phyloP scores from a whole-genome alignment of 2,797 vertebrate species.

The Phalloptychus januarius region DNA sequence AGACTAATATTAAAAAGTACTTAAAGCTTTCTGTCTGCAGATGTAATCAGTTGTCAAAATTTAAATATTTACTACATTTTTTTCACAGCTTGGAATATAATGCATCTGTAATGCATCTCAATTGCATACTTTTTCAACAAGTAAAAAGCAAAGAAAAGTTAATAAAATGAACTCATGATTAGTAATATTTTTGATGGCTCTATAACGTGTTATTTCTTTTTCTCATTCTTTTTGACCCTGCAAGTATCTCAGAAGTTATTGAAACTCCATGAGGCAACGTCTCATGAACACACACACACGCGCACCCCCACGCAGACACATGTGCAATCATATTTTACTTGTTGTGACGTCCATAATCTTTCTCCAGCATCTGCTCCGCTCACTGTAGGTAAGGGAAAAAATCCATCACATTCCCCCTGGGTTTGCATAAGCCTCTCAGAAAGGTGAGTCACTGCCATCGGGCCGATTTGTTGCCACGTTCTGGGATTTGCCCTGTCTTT shows the following conservation, averaged over 20 bases:
- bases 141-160: not conserved
- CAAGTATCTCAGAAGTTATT: conserved; percentile 75
- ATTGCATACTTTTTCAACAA: not conserved
- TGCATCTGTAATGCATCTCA: not conserved
- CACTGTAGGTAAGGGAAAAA: conserved; percentile 83
- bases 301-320: conserved; percentile 44
- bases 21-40: not conserved
- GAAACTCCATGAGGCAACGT: conserved; percentile 70
- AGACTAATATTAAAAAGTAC: not conserved
- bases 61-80: not conserved
- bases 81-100: not conserved
- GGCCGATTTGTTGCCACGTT: conserved; percentile 81
- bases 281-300: conserved; percentile 39
- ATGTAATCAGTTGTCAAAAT: not conserved
- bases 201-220: conserved; percentile 45
- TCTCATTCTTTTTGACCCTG: conserved; percentile 60
- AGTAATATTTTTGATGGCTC: conserved; percentile 35
- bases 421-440: conserved; percentile 85
- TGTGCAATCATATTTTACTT: conserved; percentile 79
- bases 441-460: conserved; percentile 79
- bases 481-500: conserved; percentile 80
- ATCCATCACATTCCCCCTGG: conserved; percentile 86
- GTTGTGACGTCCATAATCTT: conserved; percentile 81
- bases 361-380: conserved; percentile 84
- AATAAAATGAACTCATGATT: conserved; percentile 33